Percentiles rank a stretch among this genome's conserved stretches.
These are phyloP conservation scores for Nixonia krombeini DNA, from an alignment of 1,140 invertebrate species.

Conservation along the genomic window DNA sequence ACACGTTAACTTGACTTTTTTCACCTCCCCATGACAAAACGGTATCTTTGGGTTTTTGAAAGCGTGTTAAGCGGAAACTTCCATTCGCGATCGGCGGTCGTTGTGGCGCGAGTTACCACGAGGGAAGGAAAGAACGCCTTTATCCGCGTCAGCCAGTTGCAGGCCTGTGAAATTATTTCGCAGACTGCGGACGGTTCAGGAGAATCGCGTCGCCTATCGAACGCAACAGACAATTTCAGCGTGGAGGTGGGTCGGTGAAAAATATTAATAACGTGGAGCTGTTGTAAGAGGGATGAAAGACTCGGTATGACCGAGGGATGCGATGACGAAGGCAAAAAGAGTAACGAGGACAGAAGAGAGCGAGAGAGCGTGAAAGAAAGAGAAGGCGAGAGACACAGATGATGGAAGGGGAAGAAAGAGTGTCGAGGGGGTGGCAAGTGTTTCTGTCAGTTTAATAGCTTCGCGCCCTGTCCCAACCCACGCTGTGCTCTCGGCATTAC, in stretches of 20 bases:
- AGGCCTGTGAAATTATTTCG: conserved; percentile 61
- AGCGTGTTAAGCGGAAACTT: too few species aligned
- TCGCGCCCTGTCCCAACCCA: conserved; percentile 53
- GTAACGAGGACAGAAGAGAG: conserved; percentile 7
- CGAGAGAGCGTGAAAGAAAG: conserved; percentile 18
- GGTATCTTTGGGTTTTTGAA: too few species aligned
- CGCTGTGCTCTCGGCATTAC: conserved; percentile 61
- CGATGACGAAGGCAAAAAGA: conserved; percentile 39
- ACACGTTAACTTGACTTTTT: too few species aligned
- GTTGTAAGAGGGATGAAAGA: conserved; percentile 49
- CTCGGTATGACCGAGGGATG: conserved; percentile 36
- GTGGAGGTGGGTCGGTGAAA: conserved; percentile 56
- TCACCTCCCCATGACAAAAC: too few species aligned
- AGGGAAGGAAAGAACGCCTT: too few species aligned
- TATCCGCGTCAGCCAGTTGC: neutral
- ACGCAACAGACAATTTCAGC: conserved; percentile 64
- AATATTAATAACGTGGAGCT: conserved; percentile 68
- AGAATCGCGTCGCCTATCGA: conserved; percentile 31
- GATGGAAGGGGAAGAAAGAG: conserved; percentile 27
- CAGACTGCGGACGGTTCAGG: conserved; percentile 30
- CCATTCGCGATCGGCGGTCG: too few species aligned
- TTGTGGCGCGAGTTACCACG: too few species aligned
- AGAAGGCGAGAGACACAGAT: conserved; percentile 15
- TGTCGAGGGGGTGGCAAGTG: conserved; percentile 69
- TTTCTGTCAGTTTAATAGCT: conserved; percentile 74